phyloP scores from a whole-genome alignment of 2,888 invertebrate species.

The Synergus gifuensis region DNA sequence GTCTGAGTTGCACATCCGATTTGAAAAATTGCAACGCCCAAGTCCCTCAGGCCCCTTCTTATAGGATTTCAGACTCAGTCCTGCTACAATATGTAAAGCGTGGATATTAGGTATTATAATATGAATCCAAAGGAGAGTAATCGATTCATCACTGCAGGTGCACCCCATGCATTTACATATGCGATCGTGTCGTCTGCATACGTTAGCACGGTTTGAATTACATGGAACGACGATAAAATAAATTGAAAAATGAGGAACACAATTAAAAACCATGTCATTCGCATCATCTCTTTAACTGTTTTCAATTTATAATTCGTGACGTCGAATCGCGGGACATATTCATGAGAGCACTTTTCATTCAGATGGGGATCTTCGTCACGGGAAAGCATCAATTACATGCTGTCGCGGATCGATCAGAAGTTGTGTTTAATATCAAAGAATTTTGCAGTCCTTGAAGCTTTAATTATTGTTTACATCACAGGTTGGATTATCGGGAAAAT shows the following conservation, averaged over 20 bases:
- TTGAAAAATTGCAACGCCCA: background rate
- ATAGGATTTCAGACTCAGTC: background rate
- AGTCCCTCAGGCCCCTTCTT: background rate
- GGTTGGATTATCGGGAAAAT: background rate
- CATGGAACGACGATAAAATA: constrained; percentile 7
- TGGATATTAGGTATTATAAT: constrained; percentile 43
- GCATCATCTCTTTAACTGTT: background rate
- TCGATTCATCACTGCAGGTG: constrained; percentile 76
- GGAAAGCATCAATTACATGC: constrained; percentile 11
- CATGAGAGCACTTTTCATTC: constrained; percentile 5
- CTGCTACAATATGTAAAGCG: constrained; percentile 31
- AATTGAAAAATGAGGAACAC: background rate
- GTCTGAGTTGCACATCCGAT: background rate
- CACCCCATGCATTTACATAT: constrained; percentile 72
- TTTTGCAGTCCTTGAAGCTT: constrained; percentile 42
- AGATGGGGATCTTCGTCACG: background rate
- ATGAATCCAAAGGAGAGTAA: constrained; percentile 60
- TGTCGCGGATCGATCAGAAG: constrained; percentile 1
- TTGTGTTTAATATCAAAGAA: constrained; percentile 38
- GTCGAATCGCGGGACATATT: background rate
- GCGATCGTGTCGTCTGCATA: constrained; percentile 64
- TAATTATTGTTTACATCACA: constrained; percentile 12
- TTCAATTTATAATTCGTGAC: background rate
- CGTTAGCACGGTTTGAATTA: constrained; percentile 48
- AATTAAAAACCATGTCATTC: background rate